phyloP scores from a whole-genome alignment of 1,140 invertebrate genomes.

The Macrobrachium rosenbergii region DNA sequence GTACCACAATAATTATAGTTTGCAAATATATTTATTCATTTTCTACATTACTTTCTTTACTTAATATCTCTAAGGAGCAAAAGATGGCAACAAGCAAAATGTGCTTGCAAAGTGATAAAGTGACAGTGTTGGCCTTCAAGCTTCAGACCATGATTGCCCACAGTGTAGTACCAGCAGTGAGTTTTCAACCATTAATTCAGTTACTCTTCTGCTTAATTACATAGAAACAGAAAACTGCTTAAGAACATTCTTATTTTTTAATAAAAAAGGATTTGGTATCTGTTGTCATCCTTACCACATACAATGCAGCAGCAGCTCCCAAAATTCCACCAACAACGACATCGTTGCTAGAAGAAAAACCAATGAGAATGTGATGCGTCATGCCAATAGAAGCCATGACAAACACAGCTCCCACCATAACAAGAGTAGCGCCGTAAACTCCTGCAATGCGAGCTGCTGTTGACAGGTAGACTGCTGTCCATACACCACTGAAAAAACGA shows the following conservation, averaged over 20 bases:
- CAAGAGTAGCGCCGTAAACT: slow-evolving; percentile 3
- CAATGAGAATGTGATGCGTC: slow-evolving; percentile 29
- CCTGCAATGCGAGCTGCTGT: slow-evolving; percentile 7
- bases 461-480: slow-evolving; percentile 35
- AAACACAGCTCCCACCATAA: slow-evolving; percentile 22
- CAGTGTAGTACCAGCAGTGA: too few species aligned
- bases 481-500: slow-evolving; percentile 31
- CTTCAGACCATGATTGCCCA: too few species aligned
- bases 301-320: slow-evolving; percentile 32
- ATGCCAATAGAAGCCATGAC: slow-evolving; percentile 33
- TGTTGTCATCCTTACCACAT: slow-evolving; percentile 7
- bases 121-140: too few species aligned
- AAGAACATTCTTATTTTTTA: not conserved
- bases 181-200: too few species aligned
- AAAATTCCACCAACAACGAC: slow-evolving; percentile 38
- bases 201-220: not conserved
- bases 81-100: too few species aligned
- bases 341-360: slow-evolving; percentile 15
- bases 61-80: too few species aligned
- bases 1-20: too few species aligned
- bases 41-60: too few species aligned
- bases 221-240: not conserved
- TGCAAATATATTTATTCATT: too few species aligned
- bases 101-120: too few species aligned
- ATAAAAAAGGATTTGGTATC: too few species aligned